These are phyloP conservation scores for Agriopis aurantiaria DNA, from an alignment of 2,888 invertebrate genomes.

Conservation along the genomic window DNA sequence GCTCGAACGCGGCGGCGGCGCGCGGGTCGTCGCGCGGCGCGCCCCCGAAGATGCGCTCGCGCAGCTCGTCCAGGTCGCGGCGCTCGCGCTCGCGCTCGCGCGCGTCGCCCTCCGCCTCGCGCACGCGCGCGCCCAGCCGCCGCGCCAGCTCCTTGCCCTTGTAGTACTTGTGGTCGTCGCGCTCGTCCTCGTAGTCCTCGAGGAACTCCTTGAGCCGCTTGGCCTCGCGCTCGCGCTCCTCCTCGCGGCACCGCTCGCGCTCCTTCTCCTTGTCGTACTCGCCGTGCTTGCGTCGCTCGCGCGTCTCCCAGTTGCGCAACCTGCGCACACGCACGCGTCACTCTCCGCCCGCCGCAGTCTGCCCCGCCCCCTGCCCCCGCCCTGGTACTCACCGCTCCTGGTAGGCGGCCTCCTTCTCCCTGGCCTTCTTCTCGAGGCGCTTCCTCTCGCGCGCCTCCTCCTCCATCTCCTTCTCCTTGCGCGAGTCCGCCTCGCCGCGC, in stretches of 20 bases:
- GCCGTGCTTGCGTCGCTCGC: slow-evolving; percentile 95
- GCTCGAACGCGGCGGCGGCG: slow-evolving; percentile 57
- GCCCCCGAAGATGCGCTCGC: slow-evolving; percentile 82
- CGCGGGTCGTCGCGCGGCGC: slow-evolving; percentile 80
- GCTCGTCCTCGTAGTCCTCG: slow-evolving; percentile 99
- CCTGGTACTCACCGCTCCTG: slow-evolving; percentile 89
- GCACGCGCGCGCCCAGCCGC: slow-evolving; percentile 95
- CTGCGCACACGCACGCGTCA: slow-evolving; percentile 48
- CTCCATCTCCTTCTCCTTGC: slow-evolving; percentile 94
- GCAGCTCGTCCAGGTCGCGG: slow-evolving; percentile 94
- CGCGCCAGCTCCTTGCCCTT: slow-evolving; percentile 91
- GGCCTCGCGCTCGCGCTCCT: slow-evolving; percentile 96
- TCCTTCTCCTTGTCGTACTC: slow-evolving; percentile 96
- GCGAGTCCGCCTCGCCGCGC: slow-evolving; percentile 87
- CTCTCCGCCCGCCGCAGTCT: background rate
- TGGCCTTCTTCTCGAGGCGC: slow-evolving; percentile 94
- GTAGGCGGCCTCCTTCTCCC: slow-evolving; percentile 98
- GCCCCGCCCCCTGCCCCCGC: background rate
- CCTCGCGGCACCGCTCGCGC: slow-evolving; percentile 89
- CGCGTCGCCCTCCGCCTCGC: slow-evolving; percentile 96
- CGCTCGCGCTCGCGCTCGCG: slow-evolving; percentile 93
- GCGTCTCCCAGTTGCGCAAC: slow-evolving; percentile 91
- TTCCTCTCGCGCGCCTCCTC: slow-evolving; percentile 97
- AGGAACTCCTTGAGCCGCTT: slow-evolving; percentile 98
- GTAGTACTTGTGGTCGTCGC: slow-evolving; percentile 99